Evolutionary conservation across 2,888 invertebrate species (phyloP), one percentile per base, ranked within the genome.

Genomic region (Cenopis cana): DNA sequence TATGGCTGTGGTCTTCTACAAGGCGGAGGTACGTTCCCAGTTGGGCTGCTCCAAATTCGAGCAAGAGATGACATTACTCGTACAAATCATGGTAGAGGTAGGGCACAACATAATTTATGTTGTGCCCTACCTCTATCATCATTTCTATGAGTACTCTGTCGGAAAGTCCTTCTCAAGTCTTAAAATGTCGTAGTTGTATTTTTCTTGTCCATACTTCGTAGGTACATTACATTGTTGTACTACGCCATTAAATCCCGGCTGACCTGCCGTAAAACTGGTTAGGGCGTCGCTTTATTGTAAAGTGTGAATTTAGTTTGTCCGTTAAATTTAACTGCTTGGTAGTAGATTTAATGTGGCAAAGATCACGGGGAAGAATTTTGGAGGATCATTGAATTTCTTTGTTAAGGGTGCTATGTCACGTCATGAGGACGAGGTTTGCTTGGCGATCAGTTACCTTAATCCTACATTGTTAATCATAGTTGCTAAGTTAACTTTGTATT

Each of bases 221-320:
- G 38, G 49, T 61, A 9, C 11, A 17, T 1, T 18, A 50, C 61
- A 61, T 61, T 61, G 61, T 61, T 12, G 20, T 12, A 12, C 11
- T 20, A 20, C 12, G 38, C 11, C 18, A 29, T 69, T 18, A 52
- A 57, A 65, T 29, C 57, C 41, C 38, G 33, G 52, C 69, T 65
- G 69, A 65, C 64, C 69, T 59, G 52, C 12, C 52, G 52, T 69
- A 65, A 69, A 65, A 57, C 12, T 20, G n/a, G 56, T 69, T 69
- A 69, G 33, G 64, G 52, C 33, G 20, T 1, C 18, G 69, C 52
- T 59, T 55, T 59, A 46, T 69, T 69, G 59, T 64, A 64, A 59
- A 54, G 18, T 52, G 59, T 33, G 17, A 54, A 18, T 59, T 59
- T 64, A 65, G 49, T 65, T 41, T 54, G 36, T 38, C 38, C 29